Conservation (phyloP, 2,113 vertebrate genomes). For the Trogon surrucura region DNA sequence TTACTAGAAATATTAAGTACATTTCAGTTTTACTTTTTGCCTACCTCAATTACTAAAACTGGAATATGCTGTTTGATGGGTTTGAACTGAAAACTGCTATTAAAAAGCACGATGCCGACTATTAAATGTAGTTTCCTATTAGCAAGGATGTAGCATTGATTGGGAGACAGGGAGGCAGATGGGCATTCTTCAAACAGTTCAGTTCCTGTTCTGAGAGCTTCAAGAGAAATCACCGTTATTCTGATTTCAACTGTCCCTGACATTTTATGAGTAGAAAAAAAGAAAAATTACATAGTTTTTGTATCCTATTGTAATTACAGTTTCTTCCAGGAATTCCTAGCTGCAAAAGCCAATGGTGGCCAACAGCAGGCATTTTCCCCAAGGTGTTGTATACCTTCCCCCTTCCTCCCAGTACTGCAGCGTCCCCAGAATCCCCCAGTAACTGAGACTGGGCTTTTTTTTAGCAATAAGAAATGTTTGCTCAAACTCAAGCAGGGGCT, state of each 20-base stretch:
- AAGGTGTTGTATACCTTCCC: not conserved
- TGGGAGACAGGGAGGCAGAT: not conserved
- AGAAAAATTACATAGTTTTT: not conserved
- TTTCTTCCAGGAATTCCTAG: not conserved
- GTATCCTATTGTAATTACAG: not conserved
- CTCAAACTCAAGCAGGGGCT: not conserved
- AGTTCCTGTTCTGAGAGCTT: not conserved
- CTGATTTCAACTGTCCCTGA: not conserved
- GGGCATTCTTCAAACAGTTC: not conserved
- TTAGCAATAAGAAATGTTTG: not conserved
- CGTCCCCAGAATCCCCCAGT: not conserved
- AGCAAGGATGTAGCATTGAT: not conserved
- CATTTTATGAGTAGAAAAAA: not conserved
- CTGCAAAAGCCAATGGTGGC: not conserved
- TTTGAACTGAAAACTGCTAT: not conserved
- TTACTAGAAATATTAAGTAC: not conserved
- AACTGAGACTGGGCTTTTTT: not conserved
- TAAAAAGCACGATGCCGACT: not conserved
- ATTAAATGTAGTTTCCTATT: not conserved
- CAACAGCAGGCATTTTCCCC: not conserved
- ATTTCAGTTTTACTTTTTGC: not conserved
- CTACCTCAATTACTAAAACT: not conserved
- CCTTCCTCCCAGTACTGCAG: not conserved
- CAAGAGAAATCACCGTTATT: not conserved
- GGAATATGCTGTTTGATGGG: not conserved